Evolutionary conservation across 2,888 invertebrate genomes (phyloP).

Genomic region (Parnassius glacialis): DNA sequence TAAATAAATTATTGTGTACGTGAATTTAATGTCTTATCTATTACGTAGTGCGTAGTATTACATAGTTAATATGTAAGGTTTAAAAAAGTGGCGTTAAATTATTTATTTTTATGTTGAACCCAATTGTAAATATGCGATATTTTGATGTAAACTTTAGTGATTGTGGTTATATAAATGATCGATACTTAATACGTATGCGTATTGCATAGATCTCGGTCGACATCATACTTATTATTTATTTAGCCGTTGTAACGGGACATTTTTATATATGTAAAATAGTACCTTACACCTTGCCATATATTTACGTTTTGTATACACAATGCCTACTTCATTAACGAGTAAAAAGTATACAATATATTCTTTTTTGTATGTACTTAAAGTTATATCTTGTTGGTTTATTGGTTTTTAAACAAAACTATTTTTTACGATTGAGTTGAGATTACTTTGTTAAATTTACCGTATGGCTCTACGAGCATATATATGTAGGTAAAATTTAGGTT

Average conservation of each 20-base stretch:
- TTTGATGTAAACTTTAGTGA: slow-evolving; percentile 69
- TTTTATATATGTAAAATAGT: slow-evolving; percentile 29
- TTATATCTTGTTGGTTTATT: slow-evolving; percentile 41
- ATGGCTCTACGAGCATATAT: slow-evolving; percentile 40
- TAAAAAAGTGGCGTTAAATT: slow-evolving; percentile 73
- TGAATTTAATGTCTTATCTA: slow-evolving; percentile 57
- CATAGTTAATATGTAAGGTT: slow-evolving; percentile 72
- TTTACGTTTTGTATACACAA: slow-evolving; percentile 26
- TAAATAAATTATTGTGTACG: slow-evolving; percentile 62
- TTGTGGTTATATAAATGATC: slow-evolving; percentile 70
- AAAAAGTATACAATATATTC: slow-evolving; percentile 20
- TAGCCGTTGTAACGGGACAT: slow-evolving; percentile 39
- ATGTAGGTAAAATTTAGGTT: slow-evolving; percentile 74
- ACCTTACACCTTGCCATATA: slow-evolving; percentile 40
- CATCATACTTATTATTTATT: slow-evolving; percentile 49
- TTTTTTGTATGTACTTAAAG: slow-evolving; percentile 30
- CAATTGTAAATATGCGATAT: slow-evolving; percentile 73
- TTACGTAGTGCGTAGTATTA: slow-evolving; percentile 61
- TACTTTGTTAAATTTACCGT: slow-evolving; percentile 41
- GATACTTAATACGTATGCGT: slow-evolving; percentile 49
- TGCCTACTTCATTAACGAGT: slow-evolving; percentile 16
- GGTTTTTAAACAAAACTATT: slow-evolving; percentile 34
- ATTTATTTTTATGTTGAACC: slow-evolving; percentile 80
- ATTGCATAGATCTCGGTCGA: slow-evolving; percentile 62
- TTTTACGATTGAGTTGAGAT: slow-evolving; percentile 38